phyloP scores from a whole-genome alignment of 2,888 invertebrate genomes.

The Parnassius glacialis region DNA sequence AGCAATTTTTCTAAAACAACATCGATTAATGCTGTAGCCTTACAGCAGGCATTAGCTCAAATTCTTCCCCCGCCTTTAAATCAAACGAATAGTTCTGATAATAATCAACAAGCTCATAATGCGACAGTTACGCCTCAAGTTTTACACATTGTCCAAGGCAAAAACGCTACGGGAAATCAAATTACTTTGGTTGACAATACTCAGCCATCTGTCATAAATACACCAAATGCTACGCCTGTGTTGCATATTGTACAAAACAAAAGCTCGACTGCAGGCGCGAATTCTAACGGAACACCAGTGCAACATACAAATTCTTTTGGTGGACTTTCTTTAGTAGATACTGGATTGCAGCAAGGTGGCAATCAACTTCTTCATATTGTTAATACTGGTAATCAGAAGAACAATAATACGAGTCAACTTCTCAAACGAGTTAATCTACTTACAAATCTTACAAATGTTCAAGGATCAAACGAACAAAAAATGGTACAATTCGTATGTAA shows the following conservation, averaged over 20 bases:
- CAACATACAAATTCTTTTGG: conserved; percentile 58
- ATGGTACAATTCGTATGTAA: conserved; percentile 84
- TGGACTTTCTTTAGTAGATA: conserved; percentile 68
- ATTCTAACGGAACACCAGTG: conserved; percentile 48
- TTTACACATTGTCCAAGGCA: conserved; percentile 74
- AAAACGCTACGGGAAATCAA: conserved; percentile 63
- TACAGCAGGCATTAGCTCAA: conserved; percentile 75
- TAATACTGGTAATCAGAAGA: conserved; percentile 68
- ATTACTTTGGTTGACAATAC: conserved; percentile 65
- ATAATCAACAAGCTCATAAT: conserved; percentile 47
- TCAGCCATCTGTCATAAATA: conserved; percentile 65
- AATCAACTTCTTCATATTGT: conserved; percentile 76
- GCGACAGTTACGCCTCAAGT: conserved; percentile 56
- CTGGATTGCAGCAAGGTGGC: conserved; percentile 66
- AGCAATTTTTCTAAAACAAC: conserved; percentile 59
- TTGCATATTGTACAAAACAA: conserved; percentile 76
- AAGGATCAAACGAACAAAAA: conserved; percentile 74
- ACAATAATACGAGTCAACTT: conserved; percentile 58
- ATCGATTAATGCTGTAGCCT: conserved; percentile 64
- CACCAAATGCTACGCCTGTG: conserved; percentile 62
- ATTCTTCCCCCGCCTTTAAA: conserved; percentile 70
- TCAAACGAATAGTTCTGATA: conserved; percentile 54
- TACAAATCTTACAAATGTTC: conserved; percentile 70
- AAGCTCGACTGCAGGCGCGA: conserved; percentile 39
- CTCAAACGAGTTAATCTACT: conserved; percentile 74